Evolutionary conservation across 2,888 invertebrate species (phyloP).

Genomic region (Oscheius sp.): DNA sequence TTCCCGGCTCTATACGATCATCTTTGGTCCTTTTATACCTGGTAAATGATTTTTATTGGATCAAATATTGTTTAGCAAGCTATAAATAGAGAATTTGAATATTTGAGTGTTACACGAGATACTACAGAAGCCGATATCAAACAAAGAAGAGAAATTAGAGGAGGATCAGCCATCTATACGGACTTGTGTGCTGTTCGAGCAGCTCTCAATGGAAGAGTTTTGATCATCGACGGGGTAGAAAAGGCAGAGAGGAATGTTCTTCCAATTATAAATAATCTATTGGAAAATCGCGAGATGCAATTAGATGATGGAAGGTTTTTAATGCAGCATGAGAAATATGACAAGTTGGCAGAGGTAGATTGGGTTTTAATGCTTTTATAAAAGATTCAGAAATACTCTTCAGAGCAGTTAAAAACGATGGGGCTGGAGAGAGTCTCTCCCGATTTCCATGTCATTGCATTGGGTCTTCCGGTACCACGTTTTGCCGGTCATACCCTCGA

Average conservation of each 20-base stretch:
- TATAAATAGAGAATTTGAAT: slow-evolving; percentile 88
- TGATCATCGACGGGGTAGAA: slow-evolving; percentile 93
- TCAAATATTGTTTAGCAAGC: slow-evolving; percentile 79
- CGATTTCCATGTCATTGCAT: slow-evolving; percentile 88
- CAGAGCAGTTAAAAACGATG: slow-evolving; percentile 83
- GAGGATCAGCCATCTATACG: slow-evolving; percentile 87
- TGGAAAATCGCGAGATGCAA: slow-evolving; percentile 97
- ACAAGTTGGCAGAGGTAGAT: slow-evolving; percentile 81
- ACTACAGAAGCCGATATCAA: slow-evolving; percentile 96
- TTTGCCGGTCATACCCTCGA: slow-evolving; percentile 92
- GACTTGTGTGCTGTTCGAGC: slow-evolving; percentile 96
- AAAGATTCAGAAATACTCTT: slow-evolving; percentile 79
- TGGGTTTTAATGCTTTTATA: not conserved
- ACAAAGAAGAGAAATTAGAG: slow-evolving; percentile 88
- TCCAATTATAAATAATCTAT: slow-evolving; percentile 91
- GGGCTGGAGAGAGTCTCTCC: slow-evolving; percentile 90
- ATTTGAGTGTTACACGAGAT: slow-evolving; percentile 90
- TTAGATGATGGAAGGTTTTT: slow-evolving; percentile 93
- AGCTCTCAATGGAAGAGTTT: slow-evolving; percentile 85
- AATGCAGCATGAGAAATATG: slow-evolving; percentile 87
- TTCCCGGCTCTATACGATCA: slow-evolving; percentile 85
- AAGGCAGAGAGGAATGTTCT: slow-evolving; percentile 96
- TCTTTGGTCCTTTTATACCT: slow-evolving; percentile 84
- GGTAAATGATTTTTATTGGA: slow-evolving; percentile 73
- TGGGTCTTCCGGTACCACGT: slow-evolving; percentile 87